Conservation (phyloP, 1,140 invertebrate species). For the Platorchestia sp. region DNA sequence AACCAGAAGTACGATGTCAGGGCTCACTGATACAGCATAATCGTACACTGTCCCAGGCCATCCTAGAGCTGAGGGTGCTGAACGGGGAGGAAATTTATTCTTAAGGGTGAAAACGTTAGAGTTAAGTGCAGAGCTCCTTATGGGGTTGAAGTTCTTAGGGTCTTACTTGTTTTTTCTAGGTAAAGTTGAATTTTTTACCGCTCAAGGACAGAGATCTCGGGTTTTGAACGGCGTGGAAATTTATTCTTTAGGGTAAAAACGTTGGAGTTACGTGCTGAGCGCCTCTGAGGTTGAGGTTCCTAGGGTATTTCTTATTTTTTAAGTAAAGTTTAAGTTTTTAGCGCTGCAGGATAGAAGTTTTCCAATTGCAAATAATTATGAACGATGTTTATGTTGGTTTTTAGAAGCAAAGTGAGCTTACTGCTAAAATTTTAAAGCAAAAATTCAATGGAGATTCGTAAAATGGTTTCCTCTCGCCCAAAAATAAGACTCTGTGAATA, state of each 20-base stretch:
- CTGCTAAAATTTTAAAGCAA: no score
- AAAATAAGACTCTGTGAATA: no score
- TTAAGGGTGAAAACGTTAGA: background rate
- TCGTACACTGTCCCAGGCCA: slow-evolving; percentile 15
- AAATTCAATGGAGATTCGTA: no score
- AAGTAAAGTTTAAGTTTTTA: background rate
- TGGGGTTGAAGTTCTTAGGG: background rate
- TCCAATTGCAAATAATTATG: no score
- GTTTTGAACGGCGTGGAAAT: background rate
- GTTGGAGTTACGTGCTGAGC: background rate
- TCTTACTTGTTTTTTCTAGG: background rate
- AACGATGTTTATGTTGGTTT: no score
- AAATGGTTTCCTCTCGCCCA: no score
- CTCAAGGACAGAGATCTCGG: no score
- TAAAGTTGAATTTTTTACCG: no score
- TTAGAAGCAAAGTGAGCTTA: no score
- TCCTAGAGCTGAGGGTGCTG: background rate
- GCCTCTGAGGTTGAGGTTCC: background rate
- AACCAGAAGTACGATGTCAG: background rate
- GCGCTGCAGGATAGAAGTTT: no score
- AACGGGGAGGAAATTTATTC: background rate
- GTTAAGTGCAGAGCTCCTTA: background rate
- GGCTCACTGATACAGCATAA: slow-evolving; percentile 10
- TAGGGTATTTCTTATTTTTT: background rate
- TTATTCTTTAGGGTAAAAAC: background rate